Evolutionary conservation across 1,140 invertebrate genomes (phyloP).

Genomic region (Eumeta japonica): DNA sequence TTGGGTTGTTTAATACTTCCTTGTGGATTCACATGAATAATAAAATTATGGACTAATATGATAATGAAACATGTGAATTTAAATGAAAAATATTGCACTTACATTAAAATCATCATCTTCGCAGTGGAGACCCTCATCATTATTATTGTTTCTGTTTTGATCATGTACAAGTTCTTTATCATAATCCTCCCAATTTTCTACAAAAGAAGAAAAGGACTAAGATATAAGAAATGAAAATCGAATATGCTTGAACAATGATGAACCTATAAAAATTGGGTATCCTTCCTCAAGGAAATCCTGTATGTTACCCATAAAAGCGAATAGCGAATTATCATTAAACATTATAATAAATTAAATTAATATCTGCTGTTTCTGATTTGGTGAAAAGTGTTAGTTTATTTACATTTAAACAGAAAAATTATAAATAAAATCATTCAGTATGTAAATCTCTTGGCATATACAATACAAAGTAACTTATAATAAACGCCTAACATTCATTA

Average conservation of each 20-base stretch:
- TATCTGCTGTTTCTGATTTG: no score
- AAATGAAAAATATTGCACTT: slow-evolving; percentile 23
- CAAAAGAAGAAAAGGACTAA: slow-evolving; percentile 18
- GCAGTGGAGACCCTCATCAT: slow-evolving; percentile 59
- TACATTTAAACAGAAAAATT: no score
- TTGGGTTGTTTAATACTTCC: no score
- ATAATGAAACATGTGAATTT: not conserved
- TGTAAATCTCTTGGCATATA: not conserved
- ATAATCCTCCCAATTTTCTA: slow-evolving; percentile 77
- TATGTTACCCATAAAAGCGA: no score
- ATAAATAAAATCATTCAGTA: no score
- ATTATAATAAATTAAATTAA: not conserved
- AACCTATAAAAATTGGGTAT: no score
- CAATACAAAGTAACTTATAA: not conserved
- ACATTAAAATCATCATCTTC: slow-evolving; percentile 83
- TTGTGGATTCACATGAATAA: not conserved
- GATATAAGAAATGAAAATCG: no score
- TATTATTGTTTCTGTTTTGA: slow-evolving; percentile 23
- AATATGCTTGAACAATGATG: no score
- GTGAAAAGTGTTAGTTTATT: no score
- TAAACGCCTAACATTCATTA: not conserved
- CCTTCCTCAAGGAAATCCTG: no score
- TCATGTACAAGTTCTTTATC: no score
- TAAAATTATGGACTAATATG: not conserved
- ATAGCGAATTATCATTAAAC: no score